Evolutionary conservation across 2,797 vertebrate genomes (phyloP).

Genomic region (Melopsittacus undulatus): DNA sequence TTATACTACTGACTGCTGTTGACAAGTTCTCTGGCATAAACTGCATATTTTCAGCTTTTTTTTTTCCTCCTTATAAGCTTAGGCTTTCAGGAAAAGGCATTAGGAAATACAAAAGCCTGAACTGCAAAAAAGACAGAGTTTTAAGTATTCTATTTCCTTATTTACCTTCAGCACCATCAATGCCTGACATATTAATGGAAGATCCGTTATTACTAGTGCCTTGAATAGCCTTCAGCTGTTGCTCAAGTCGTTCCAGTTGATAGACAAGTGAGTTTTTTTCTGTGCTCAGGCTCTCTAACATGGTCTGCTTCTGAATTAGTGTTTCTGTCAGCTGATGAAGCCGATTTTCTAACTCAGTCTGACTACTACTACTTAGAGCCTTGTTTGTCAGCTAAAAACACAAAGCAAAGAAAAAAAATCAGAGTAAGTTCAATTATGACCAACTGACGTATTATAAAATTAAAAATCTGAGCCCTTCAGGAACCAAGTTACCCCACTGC

Average conservation of each 20-base stretch:
- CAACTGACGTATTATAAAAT: neutral
- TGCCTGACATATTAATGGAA: conserved; percentile 87
- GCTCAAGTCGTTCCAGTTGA: conserved; percentile 93
- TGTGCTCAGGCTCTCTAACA: conserved; percentile 95
- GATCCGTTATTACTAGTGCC: conserved; percentile 80
- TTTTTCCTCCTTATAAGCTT: neutral
- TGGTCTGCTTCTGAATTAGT: conserved; percentile 98
- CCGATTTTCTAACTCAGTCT: conserved; percentile 91
- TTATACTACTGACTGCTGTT: neutral
- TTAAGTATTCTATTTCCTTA: neutral
- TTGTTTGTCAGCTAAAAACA: conserved; percentile 93
- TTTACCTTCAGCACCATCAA: conserved; percentile 87
- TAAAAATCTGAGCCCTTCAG: neutral
- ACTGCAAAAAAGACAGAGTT: neutral
- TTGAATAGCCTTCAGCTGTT: conserved; percentile 86
- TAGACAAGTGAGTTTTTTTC: conserved; percentile 95
- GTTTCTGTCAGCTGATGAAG: conserved; percentile 98
- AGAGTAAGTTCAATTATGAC: neutral
- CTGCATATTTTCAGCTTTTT: neutral
- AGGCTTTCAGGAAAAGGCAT: neutral
- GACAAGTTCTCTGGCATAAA: neutral
- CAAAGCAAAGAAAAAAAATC: neutral
- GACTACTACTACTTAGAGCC: conserved; percentile 90
- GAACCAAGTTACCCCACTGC: neutral
- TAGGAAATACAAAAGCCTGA: neutral